Evolutionary conservation across 1,140 invertebrate genomes (phyloP).

Genomic region (Nebria ingens): DNA sequence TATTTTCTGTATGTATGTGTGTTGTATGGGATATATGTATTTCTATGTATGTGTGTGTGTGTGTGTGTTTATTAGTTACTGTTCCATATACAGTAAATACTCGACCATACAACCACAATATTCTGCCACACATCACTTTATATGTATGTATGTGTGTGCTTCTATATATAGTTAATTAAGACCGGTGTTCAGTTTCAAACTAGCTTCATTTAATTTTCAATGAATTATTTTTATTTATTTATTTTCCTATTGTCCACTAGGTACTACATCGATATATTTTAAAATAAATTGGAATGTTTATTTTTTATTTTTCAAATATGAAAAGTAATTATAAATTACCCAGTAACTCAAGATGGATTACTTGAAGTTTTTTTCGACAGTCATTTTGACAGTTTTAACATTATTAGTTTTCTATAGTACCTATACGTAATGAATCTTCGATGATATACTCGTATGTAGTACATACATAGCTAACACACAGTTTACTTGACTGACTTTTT

Average conservation of each 20-base stretch:
- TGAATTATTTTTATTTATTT: background rate
- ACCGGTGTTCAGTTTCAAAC: background rate
- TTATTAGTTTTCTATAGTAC: too few species aligned
- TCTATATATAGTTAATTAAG: background rate
- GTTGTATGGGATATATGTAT: too few species aligned
- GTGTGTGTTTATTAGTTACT: background rate
- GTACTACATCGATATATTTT: too few species aligned
- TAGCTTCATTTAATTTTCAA: background rate
- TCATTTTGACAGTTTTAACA: too few species aligned
- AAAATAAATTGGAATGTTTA: background rate
- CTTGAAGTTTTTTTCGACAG: too few species aligned
- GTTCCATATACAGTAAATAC: background rate
- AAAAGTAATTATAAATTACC: background rate
- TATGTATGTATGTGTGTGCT: background rate
- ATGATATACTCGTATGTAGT: too few species aligned
- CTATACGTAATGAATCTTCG: too few species aligned
- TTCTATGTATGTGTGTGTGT: too few species aligned
- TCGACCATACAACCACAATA: background rate
- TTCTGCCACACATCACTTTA: background rate
- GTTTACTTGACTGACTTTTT: too few species aligned
- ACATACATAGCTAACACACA: too few species aligned
- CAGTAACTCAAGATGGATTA: background rate
- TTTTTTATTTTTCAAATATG: too few species aligned
- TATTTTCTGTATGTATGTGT: too few species aligned
- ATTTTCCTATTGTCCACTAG: background rate